phyloP scores from a whole-genome alignment of 2,888 invertebrate species.

The Philereme vetulata region DNA sequence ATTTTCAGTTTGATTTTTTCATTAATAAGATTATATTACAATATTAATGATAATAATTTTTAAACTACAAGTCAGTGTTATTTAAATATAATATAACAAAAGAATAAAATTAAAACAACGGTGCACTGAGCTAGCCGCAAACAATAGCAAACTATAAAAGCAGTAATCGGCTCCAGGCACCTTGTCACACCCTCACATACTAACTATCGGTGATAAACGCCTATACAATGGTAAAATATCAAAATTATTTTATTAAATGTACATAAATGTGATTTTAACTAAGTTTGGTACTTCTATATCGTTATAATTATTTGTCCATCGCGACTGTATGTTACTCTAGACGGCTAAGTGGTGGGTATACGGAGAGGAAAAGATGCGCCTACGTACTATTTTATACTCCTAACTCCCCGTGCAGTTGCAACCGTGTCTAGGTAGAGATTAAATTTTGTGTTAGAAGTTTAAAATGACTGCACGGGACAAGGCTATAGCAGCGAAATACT shows the following conservation, averaged over 20 bases:
- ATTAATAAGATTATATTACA: conserved; percentile 84
- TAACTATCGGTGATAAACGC: conserved; percentile 75
- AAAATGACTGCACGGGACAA: conserved; percentile 31
- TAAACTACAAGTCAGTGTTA: conserved; percentile 83
- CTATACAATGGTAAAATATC: conserved; percentile 84
- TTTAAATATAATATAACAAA: conserved; percentile 83
- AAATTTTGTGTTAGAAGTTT: conserved; percentile 28
- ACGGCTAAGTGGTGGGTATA: conserved; percentile 71
- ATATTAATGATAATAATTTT: conserved; percentile 84
- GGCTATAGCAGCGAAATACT: conserved; percentile 48
- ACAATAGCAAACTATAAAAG: conserved; percentile 58
- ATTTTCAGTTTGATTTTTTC: conserved; percentile 83
- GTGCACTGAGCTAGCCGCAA: conserved; percentile 64
- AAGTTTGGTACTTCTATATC: conserved; percentile 82
- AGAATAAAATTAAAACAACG: conserved; percentile 76
- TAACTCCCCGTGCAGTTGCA: conserved; percentile 32
- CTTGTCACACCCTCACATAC: conserved; percentile 61
- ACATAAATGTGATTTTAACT: conserved; percentile 82
- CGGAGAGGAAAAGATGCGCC: conserved; percentile 56
- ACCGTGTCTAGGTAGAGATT: conserved; percentile 23
- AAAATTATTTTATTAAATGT: conserved; percentile 80
- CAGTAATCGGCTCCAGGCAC: conserved; percentile 53
- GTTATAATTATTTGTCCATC: conserved; percentile 66
- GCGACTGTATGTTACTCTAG: conserved; percentile 66
- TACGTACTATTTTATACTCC: conserved; percentile 59